A percentile compares a stretch with the other conserved stretches of the same genome.
Evolutionary conservation across 2,113 vertebrate species (phyloP).

Genomic region (Protobothrops mucrosquamatus): DNA sequence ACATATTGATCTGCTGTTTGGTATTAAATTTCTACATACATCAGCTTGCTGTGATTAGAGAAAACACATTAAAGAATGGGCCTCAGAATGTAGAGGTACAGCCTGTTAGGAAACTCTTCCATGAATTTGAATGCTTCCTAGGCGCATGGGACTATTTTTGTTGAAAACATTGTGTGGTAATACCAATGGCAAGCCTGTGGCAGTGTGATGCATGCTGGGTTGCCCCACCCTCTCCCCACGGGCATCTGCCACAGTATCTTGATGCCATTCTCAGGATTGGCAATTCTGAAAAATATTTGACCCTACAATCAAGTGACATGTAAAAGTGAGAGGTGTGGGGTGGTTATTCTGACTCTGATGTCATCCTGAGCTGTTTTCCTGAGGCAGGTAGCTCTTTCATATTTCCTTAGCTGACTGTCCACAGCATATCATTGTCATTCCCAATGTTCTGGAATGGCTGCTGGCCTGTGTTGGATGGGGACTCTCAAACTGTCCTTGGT

Average conservation of each 20-base stretch:
- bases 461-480: neutral
- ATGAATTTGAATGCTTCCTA: neutral
- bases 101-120: neutral
- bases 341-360: neutral
- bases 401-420: neutral
- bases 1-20: neutral
- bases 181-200: neutral
- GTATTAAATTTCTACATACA: neutral
- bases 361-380: neutral
- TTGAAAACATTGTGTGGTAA: neutral
- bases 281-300: neutral
- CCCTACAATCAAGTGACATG: neutral
- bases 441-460: neutral
- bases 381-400: neutral
- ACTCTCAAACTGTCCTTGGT: neutral
- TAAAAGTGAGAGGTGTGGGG: neutral
- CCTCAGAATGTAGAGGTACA: neutral
- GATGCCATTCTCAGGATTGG: neutral
- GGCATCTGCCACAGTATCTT: neutral
- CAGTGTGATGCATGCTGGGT: neutral
- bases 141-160: neutral
- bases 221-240: neutral
- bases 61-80: neutral
- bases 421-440: neutral
- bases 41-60: neutral